Conservation (phyloP, 1,140 invertebrate genomes). For the Solen grandis region DNA sequence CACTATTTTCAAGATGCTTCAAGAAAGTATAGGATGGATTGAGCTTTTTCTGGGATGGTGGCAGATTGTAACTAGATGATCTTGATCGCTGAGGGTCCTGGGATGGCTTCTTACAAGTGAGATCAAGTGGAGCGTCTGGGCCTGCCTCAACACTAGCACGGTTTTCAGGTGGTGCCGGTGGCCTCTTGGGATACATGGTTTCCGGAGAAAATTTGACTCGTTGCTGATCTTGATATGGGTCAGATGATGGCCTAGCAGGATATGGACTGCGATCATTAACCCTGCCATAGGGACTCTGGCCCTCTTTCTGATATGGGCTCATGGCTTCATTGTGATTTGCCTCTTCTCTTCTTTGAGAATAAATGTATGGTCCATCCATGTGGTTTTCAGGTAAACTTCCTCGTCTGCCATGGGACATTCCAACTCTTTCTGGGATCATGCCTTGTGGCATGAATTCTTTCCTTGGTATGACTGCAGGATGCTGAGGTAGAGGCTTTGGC, state of each 20-base stretch:
- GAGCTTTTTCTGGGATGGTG: constrained; percentile 3
- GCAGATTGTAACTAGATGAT: constrained; percentile 9
- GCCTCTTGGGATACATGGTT: not conserved
- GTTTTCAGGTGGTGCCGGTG: not conserved
- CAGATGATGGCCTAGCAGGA: constrained; percentile 16
- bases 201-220: no score
- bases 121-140: constrained; percentile 67
- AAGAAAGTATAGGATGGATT: constrained; percentile 62
- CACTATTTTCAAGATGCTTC: constrained; percentile 68
- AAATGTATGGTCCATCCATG: not conserved
- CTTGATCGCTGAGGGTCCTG: not conserved
- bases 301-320: not conserved
- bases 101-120: constrained; percentile 59
- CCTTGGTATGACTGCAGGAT: constrained; percentile 6
- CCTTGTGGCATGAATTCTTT: not conserved
- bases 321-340: not conserved
- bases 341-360: no score
- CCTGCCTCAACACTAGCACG: not conserved
- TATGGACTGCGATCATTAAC: constrained; percentile 9
- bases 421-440: no score
- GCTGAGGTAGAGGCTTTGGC: constrained; percentile 32
- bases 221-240: constrained; percentile 30
- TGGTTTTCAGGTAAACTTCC: constrained; percentile 1
- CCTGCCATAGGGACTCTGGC: not conserved
- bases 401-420: not conserved